A percentile compares a stretch with the other conserved stretches of the same genome.
These are phyloP conservation scores for Trichomycterus rosablanca DNA, from an alignment of 2,113 vertebrate species.

Conservation along the genomic window DNA sequence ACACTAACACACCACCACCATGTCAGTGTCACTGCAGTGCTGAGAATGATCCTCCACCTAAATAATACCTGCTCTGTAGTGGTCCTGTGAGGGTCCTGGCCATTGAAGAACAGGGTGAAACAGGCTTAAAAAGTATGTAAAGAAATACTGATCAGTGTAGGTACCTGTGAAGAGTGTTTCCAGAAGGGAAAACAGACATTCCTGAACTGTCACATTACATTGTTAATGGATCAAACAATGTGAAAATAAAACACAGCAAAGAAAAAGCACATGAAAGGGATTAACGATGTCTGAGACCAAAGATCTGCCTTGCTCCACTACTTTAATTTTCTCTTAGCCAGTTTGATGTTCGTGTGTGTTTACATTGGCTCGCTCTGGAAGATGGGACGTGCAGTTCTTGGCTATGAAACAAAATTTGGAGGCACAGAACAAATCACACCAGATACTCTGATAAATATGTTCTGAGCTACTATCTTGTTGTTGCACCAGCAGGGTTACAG, in stretches of 20 bases:
- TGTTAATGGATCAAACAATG: slow-evolving; percentile 3
- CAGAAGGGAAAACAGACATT: too few relatives aligned
- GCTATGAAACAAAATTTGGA: slow-evolving; percentile 6
- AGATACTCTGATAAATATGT: slow-evolving; percentile 5
- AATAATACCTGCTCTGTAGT: too few relatives aligned
- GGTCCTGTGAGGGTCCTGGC: too few relatives aligned
- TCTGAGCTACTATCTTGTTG: slow-evolving; percentile 2
- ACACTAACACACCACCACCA: too few relatives aligned
- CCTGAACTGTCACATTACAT: too few relatives aligned
- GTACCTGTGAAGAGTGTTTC: too few relatives aligned
- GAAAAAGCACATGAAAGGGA: slow-evolving; percentile 8
- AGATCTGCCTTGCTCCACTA: background rate
- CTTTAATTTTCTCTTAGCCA: background rate
- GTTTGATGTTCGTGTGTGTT: slow-evolving; percentile 13
- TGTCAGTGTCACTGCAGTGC: too few relatives aligned
- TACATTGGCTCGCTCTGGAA: slow-evolving; percentile 14
- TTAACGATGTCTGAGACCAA: background rate
- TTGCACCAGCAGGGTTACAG: background rate
- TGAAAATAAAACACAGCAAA: slow-evolving; percentile 1
- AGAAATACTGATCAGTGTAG: too few relatives aligned
- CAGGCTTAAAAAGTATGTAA: too few relatives aligned
- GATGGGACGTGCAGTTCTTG: slow-evolving; percentile 27
- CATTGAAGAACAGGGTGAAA: too few relatives aligned
- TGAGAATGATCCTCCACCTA: too few relatives aligned
- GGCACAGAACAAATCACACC: slow-evolving; percentile 19